Conservation (phyloP, 2,888 invertebrate genomes). For the Lasioglossum lativentre region DNA sequence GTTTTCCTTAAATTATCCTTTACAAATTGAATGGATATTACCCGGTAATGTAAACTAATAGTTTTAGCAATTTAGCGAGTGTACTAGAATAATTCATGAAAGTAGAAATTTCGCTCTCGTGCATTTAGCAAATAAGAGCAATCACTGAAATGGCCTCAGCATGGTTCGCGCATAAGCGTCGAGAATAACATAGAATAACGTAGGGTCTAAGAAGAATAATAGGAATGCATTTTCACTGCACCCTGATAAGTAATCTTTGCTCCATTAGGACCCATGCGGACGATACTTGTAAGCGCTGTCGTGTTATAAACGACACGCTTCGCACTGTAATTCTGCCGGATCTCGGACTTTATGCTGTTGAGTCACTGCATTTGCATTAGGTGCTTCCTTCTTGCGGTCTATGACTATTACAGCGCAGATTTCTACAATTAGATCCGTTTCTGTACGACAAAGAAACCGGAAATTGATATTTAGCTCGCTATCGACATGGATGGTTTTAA, state of each 20-base stretch:
- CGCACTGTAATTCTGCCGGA: constrained; percentile 61
- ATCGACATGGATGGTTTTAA: background rate
- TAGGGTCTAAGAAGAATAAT: constrained; percentile 49
- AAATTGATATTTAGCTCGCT: constrained; percentile 23
- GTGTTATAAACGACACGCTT: constrained; percentile 58
- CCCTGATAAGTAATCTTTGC: constrained; percentile 66
- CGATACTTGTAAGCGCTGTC: constrained; percentile 47
- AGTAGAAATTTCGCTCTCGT: constrained; percentile 1
- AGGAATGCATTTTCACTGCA: constrained; percentile 61
- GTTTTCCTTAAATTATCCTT: background rate
- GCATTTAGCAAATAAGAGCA: background rate
- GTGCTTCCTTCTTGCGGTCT: constrained; percentile 35
- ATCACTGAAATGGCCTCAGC: background rate
- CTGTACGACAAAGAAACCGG: background rate
- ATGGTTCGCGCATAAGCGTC: background rate
- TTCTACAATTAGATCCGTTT: constrained; percentile 43
- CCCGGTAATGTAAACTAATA: background rate
- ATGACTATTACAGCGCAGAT: constrained; percentile 38
- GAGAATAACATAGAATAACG: constrained; percentile 17
- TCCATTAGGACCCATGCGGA: constrained; percentile 60
- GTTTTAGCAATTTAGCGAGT: background rate
- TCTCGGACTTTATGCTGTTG: constrained; percentile 53
- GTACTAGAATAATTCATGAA: background rate
- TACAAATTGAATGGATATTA: background rate
- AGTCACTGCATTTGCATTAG: constrained; percentile 62